Base-by-base conservation (phyloP, 2,888 invertebrate genomes). In the Nasonovia ribisnigri region DNA sequence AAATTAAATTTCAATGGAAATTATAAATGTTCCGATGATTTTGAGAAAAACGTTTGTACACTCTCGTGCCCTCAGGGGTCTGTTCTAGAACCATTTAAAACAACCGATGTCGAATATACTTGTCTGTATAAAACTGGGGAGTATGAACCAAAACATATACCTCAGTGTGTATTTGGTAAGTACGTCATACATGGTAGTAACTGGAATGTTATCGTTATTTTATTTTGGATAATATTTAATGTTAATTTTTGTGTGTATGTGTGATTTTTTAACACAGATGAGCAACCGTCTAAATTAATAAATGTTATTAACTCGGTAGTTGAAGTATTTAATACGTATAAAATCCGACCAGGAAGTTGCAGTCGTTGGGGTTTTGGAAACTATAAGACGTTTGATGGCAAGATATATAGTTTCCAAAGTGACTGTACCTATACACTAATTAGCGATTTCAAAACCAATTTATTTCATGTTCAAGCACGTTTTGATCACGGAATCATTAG, bases 381-480 rank as follows among this genome's bases (percentile, higher is more conserved):
- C 96, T 97, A 97, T 95, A 98, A 98, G 95, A 98, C 98, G 0
- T 98, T 98, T 95, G 98, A 98, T 96, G 98, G 98, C 16, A 96
- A 97, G 95, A 96, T 98, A 89, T 97, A 95, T 95, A 98, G 97
- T 95, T 98, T 98, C 95, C 96, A 97, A 92, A 97, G 98, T 0
- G 96, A 97, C 0, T 98, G 98, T 95, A 96, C 97, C 1, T 97
- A 98, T 95, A 97, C 97, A 0, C 95, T 98, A 57, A 96, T 97
- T 0, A 97, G 97, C 29, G 98, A 98, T 95, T 96, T 97, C 0
- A 96, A 96, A 0, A 97, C 97, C 94, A 97, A 97, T 94, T 97
- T 97, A 10, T 98, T 98, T 95, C 95, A 95, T 92, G 94, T 95
- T 16, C 95, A 95, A 84, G 92, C 94, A 46, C 90, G 91, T 84